Conservation (phyloP, 2,888 invertebrate species). For the Phanerotoma sp. region DNA sequence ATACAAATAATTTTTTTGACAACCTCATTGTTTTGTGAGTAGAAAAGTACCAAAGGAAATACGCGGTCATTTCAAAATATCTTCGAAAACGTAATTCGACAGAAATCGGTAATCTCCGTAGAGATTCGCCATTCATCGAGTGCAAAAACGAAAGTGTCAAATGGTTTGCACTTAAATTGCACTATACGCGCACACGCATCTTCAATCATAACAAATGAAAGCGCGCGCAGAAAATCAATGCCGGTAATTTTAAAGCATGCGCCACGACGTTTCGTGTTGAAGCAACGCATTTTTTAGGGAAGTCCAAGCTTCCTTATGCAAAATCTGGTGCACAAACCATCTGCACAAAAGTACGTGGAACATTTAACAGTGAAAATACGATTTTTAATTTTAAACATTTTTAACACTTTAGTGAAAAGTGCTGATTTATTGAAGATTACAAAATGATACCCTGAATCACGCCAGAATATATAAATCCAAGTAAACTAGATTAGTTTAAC, state of each 20-base stretch:
- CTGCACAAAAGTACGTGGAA: slow-evolving; percentile 11
- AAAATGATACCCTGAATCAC: not conserved
- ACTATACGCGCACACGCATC: no score
- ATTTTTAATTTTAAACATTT: not conserved
- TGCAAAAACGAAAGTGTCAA: no score
- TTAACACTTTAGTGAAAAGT: not conserved
- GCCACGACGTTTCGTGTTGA: slow-evolving; percentile 26
- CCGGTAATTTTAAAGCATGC: slow-evolving; percentile 53
- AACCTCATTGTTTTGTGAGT: no score
- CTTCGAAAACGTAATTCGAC: no score
- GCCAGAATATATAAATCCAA: not conserved
- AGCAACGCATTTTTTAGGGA: not conserved
- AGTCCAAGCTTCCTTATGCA: slow-evolving; percentile 21
- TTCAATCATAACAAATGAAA: slow-evolving; percentile 14
- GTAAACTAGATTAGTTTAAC: no score
- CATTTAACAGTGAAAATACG: not conserved
- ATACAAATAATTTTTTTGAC: no score
- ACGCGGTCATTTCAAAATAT: no score
- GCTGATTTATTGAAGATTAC: not conserved
- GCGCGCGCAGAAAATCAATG: slow-evolving; percentile 59
- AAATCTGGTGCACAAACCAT: slow-evolving; percentile 26
- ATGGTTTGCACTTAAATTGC: no score
- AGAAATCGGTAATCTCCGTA: no score
- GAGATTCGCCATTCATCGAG: no score
- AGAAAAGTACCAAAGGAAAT: no score